Conservation (phyloP, 2,888 invertebrate genomes). For the Drosophila koepferae region DNA sequence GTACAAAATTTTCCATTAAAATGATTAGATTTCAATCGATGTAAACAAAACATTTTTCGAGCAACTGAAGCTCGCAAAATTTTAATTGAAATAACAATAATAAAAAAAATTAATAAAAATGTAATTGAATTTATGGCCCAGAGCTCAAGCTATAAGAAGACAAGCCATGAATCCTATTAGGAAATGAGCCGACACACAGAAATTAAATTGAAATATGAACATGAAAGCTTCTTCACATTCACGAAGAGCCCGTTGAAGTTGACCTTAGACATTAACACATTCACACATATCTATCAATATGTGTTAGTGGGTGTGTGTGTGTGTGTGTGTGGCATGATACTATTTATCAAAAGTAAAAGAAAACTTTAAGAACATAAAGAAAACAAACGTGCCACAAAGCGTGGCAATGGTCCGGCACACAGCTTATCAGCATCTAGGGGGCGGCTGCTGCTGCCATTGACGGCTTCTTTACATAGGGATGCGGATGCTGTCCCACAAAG, state of each 20-base stretch:
- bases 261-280: slow-evolving; percentile 78
- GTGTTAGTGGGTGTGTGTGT: slow-evolving; percentile 9
- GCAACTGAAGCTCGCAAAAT: slow-evolving; percentile 9
- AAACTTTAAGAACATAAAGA: slow-evolving; percentile 51
- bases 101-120: slow-evolving; percentile 33
- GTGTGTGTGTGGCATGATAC: slow-evolving; percentile 32
- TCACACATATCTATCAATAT: slow-evolving; percentile 49
- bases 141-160: slow-evolving; percentile 22
- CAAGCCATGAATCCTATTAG: slow-evolving; percentile 31
- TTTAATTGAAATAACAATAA: slow-evolving; percentile 61
- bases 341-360: slow-evolving; percentile 53
- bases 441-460: slow-evolving; percentile 68
- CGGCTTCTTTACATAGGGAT: slow-evolving; percentile 51
- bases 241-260: slow-evolving; percentile 51
- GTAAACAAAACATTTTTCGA: slow-evolving; percentile 11
- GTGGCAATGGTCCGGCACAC: slow-evolving; percentile 54
- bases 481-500: background rate
- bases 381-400: slow-evolving; percentile 64
- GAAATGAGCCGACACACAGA: slow-evolving; percentile 38
- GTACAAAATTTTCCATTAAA: slow-evolving; percentile 38
- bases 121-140: slow-evolving; percentile 67
- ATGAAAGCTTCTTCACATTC: slow-evolving; percentile 73
- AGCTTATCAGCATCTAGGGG: slow-evolving; percentile 71
- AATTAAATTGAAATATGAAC: slow-evolving; percentile 75
- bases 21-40: slow-evolving; percentile 34